A percentile compares a stretch with the other conserved stretches of the same genome.
phyloP scores from a whole-genome alignment of 2,888 invertebrate genomes.

The Melikaiella ostensackeni region DNA sequence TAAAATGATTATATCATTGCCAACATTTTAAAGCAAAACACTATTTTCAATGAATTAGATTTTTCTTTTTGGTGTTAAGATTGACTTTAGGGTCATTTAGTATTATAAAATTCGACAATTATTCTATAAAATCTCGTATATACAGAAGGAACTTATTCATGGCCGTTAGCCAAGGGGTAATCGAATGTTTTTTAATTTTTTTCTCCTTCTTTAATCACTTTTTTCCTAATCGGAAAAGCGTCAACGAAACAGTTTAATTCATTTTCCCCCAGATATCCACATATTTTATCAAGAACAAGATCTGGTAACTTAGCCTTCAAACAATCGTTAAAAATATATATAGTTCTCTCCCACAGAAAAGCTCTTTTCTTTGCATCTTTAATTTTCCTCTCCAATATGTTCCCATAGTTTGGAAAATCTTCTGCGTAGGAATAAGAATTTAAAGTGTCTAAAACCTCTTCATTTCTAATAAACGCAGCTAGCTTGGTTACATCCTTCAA shows the following conservation, averaged over 20 bases:
- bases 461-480: not conserved
- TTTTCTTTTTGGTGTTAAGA: too few species aligned
- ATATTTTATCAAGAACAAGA: not conserved
- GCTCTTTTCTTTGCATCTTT: not conserved
- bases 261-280: not conserved
- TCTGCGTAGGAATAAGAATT: not conserved
- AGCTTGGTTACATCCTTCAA: not conserved
- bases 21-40: too few species aligned
- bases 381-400: not conserved
- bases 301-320: not conserved
- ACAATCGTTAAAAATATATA: not conserved
- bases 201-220: too few species aligned
- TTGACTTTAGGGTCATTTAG: too few species aligned
- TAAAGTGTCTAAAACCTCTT: not conserved
- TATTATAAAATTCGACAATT: too few species aligned
- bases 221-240: not conserved
- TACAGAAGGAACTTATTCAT: too few species aligned
- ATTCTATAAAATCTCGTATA: too few species aligned
- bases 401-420: not conserved
- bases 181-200: too few species aligned
- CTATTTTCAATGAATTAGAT: too few species aligned
- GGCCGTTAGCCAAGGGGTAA: too few species aligned
- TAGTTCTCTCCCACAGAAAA: not conserved
- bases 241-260: not conserved
- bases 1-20: too few species aligned